Percentiles rank a stretch among this genome's conserved stretches.
Conservation (phyloP, 2,888 invertebrate species). For the Autographa pulchrina region DNA sequence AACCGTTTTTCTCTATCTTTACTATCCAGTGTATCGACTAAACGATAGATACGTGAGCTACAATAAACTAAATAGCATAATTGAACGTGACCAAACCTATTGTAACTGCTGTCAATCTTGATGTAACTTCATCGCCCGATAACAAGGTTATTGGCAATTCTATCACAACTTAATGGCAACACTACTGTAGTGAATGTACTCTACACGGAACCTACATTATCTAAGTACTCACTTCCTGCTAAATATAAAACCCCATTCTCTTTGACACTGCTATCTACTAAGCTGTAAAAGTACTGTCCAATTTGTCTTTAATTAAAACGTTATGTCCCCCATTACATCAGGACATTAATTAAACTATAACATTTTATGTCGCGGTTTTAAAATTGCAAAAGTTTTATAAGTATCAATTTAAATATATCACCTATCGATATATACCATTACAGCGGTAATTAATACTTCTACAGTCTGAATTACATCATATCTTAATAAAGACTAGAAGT, state of each 20-base stretch:
- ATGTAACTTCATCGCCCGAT: not conserved
- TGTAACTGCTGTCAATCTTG: not conserved
- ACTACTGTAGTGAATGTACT: not conserved
- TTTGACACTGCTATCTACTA: not conserved
- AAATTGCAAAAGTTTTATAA: not conserved
- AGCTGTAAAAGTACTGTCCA: too few relatives aligned
- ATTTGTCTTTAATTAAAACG: too few relatives aligned
- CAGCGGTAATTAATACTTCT: not conserved
- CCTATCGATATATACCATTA: not conserved
- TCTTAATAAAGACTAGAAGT: not conserved
- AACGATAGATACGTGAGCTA: not conserved
- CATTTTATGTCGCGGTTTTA: not conserved
- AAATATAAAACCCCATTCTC: not conserved
- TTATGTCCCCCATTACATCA: too few relatives aligned
- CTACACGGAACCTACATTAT: not conserved
- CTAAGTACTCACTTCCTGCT: not conserved
- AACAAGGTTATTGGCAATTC: not conserved
- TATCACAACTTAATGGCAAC: not conserved
- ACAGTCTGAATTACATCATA: not conserved
- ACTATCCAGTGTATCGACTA: too few relatives aligned
- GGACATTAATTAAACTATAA: too few relatives aligned
- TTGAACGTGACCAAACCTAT: not conserved
- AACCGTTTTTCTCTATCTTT: too few relatives aligned
- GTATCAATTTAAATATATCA: not conserved
- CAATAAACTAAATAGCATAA: not conserved